Percentiles rank a stretch among this genome's conserved stretches.
Evolutionary conservation across 1,140 invertebrate species (phyloP).

Genomic region (Euglossa dilemma): DNA sequence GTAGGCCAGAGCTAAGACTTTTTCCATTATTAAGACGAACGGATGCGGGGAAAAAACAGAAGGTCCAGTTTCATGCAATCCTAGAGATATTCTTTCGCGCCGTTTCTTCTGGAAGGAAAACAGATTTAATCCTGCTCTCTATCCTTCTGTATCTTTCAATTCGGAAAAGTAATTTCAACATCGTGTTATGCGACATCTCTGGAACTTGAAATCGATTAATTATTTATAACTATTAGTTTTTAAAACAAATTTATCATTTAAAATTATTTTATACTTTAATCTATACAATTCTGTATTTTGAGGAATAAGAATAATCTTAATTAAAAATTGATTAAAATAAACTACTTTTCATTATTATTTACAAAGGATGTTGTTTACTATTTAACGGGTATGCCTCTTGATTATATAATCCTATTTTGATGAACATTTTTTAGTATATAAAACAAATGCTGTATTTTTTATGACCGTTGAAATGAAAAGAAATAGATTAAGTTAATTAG

Average conservation of each 20-base stretch:
- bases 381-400: too few relatives aligned
- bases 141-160: neutral
- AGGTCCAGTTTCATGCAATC: neutral
- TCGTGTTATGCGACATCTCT: neutral
- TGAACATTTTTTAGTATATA: too few relatives aligned
- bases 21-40: conserved; percentile 44
- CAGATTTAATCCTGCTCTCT: neutral
- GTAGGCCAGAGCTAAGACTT: conserved; percentile 37
- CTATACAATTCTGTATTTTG: neutral
- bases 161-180: neutral
- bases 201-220: neutral
- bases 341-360: too few relatives aligned
- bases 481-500: neutral
- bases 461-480: neutral
- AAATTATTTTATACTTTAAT: too few relatives aligned
- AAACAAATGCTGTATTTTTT: neutral
- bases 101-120: neutral
- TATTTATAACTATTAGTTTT: too few relatives aligned
- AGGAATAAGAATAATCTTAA: neutral
- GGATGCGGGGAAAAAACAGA: neutral
- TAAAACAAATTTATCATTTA: too few relatives aligned
- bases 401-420: too few relatives aligned
- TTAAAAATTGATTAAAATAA: neutral
- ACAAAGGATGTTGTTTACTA: too few relatives aligned
- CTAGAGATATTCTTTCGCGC: neutral